Base-by-base conservation (phyloP, 2,797 vertebrate species). In the Caiman crocodilus region DNA sequence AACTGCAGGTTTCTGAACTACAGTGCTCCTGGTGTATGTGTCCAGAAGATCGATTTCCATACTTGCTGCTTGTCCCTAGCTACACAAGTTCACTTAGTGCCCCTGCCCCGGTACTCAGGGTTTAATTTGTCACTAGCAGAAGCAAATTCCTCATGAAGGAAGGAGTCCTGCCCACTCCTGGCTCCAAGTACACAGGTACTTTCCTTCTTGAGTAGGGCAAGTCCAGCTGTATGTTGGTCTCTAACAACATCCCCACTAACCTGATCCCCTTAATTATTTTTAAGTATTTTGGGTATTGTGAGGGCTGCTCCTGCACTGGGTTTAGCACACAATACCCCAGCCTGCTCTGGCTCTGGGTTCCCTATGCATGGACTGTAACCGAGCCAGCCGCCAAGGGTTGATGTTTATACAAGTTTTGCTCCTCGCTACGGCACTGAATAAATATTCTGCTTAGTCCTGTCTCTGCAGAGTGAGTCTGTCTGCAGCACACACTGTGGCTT, bases 341-440 rank as follows among this genome's bases (percentile, higher is more conserved):
- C 61, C 2, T 3, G 42, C 42, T 50, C 42, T 50, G 1, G 26
- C 63, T 64, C 7, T 4, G 3, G 6, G 1, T 25, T 63, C 12
- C 25, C 7, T 64, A 15, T 26, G 63, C 63, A n/a, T 14, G 5
- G 23, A 25, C 25, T 14, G 61, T 17, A 81, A 85, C 61, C 2
- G 23, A 88, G 85, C 4, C 5, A 91, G 77, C 87, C 89, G 87
- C 71, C 25, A 80, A 93, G 82, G 69, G 82, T 26, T 78, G 79
- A 12, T 88, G 87, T 96, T 95, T 95, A 92, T 94, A 90, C 88
- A 17, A 93, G 93, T 94, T 92, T 84, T 92, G 95, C 95, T 94
- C 90, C 76, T 93, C 94, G 94, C 94, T 90, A 87, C 79, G 82
- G 93, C 85, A 58, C 85, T 79, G 82, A 97, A 96, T 96, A 96